Evolutionary conservation across 2,797 vertebrate genomes (phyloP), one percentile per base, ranked within the genome.

Genomic region (Acanthurus tractus): DNA sequence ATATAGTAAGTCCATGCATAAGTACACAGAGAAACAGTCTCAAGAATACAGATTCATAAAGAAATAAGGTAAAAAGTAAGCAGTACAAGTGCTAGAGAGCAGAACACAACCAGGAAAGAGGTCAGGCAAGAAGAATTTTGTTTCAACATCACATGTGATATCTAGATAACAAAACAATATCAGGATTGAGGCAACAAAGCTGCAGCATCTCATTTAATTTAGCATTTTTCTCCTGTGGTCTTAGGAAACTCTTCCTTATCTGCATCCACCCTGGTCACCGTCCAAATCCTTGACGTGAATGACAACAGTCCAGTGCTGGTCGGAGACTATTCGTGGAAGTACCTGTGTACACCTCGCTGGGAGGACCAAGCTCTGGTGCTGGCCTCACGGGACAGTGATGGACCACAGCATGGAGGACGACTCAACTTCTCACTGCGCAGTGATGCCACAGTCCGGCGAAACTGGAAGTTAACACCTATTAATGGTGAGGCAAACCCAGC

Each of bases 271-370:
- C 81, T 95, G 64, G 93, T 97, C 2, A 94, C 94, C 0, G 95
- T 97, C 57, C 95, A 94, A 36, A 96, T 97, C 75, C 82, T 96
- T 88, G 95, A 96, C 68, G 94, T 96, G 55, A 94, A 94, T 14
- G 93, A 96, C 81, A 94, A 95, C 72, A 93, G 93, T 66, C 95
- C 95, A 0, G 90, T 94, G 50, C 84, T 95, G 34, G 89, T 95
- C 11, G 95, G 95, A 20, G 93, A 95, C 46, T 94, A 95, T 58
- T 95, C 94, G 11, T 92, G 94, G 92, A 95, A 92, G 82, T 95
- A 96, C 83, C 93, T 98, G 85, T 97, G 97, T 71, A 96, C 96
- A 0, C 96, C 96, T 49, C 96, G 91, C 63, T 95, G 93, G 88
- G 94, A 96, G 76, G 93, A 93, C 55, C 96, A 97, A 52, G 96